phyloP scores from a whole-genome alignment of 1,140 invertebrate genomes.

The Plodia interpunctella region DNA sequence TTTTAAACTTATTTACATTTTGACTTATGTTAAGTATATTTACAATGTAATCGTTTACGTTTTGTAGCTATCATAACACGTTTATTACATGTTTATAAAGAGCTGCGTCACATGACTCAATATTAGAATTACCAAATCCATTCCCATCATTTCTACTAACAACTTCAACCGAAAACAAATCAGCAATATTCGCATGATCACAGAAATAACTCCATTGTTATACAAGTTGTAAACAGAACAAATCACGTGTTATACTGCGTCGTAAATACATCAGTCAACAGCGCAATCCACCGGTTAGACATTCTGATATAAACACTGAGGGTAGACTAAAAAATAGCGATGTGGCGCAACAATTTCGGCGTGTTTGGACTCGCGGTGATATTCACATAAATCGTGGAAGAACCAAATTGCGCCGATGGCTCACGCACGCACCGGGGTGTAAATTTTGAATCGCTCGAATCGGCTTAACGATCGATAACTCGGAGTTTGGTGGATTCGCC shows the following conservation, averaged over 20 bases:
- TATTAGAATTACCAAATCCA: too few relatives aligned
- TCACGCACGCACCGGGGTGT: constrained; percentile 32
- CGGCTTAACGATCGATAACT: constrained; percentile 12
- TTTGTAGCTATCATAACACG: too few relatives aligned
- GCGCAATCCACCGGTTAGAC: constrained; percentile 50
- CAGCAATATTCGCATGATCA: background rate
- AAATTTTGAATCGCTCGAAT: constrained; percentile 17
- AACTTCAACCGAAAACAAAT: background rate
- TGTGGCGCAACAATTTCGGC: constrained; percentile 61
- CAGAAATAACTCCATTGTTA: background rate
- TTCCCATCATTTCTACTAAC: background rate
- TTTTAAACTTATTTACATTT: too few relatives aligned
- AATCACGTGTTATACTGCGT: constrained; percentile 4
- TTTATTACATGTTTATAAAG: too few relatives aligned
- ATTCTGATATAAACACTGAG: constrained; percentile 63
- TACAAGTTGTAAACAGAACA: background rate
- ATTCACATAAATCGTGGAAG: constrained; percentile 71
- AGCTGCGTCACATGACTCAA: too few relatives aligned
- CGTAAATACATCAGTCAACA: constrained; percentile 51
- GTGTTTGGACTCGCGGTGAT: constrained; percentile 65
- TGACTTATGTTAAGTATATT: too few relatives aligned
- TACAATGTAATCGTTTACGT: too few relatives aligned
- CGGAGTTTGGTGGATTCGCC: background rate
- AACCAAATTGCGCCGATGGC: constrained; percentile 67
- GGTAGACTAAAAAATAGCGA: constrained; percentile 60